Evolutionary conservation across 2,888 invertebrate genomes (phyloP), one percentile per base, ranked within the genome.

Genomic region (Dryococelus australis): DNA sequence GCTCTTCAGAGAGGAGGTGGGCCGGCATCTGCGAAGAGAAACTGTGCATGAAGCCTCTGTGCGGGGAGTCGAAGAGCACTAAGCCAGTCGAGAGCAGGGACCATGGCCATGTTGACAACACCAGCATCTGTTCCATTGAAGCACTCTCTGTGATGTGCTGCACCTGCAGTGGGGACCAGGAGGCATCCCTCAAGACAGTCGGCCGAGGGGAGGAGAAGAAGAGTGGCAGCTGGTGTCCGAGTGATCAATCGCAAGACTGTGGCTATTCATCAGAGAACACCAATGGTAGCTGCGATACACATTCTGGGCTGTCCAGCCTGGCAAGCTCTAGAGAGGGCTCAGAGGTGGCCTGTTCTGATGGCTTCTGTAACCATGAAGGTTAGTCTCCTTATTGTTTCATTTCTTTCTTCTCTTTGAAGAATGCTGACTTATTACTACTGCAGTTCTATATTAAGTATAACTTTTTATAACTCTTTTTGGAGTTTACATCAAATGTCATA

Each of bases 311-410:
- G 86, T 97, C 97, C 35, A 97, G 97, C 90, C 94, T 96, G 88
- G 95, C 96, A 90, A 97, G 97, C 91, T 97, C 97, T 6, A 97
- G 97, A 0, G 98, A 98, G 91, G 97, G 98, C 51, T 98, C 98
- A 0, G 98, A 98, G 91, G 95, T 98, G 87, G 97, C 97, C 0
- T 98, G 97, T 92, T 97, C 96, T 0, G 98, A 98, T 91, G 96
- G 96, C 81, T 96, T 97, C 91, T 98, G 98, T 92, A 97, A 96
- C 91, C 96, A 96, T 90, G 96, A 96, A 90, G 92, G 92, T 89
- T 91, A 92, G 88, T 91, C 90, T 81, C 87, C 53, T 85, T 12
- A 5, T 28, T 20, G 3, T 35, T 35, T 35, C 83, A 81, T 3
- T 28, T 3, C 83, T 81, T n/a, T n/a, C 24, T n/a, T 78, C 24